A percentile compares a stretch with the other conserved stretches of the same genome.
Evolutionary conservation across 2,113 vertebrate species (phyloP).

Genomic region (Oreochromis niloticus): DNA sequence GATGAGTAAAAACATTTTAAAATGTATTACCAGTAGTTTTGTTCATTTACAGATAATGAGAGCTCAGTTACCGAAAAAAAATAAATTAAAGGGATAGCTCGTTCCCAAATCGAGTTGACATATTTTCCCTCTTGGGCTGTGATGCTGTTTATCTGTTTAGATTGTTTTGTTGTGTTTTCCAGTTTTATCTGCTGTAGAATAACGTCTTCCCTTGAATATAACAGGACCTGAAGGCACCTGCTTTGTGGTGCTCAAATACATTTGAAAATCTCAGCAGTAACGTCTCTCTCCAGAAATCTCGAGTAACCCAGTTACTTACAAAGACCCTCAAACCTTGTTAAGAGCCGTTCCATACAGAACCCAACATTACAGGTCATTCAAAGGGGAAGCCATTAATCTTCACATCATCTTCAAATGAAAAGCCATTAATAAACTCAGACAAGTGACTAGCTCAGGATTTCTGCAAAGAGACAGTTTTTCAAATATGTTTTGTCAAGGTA

Average conservation of each 20-base stretch:
- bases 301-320: background rate
- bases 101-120: background rate
- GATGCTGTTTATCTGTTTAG: background rate
- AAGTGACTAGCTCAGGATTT: background rate
- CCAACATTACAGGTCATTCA: background rate
- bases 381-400: fast-evolving
- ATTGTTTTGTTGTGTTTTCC: background rate
- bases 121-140: background rate
- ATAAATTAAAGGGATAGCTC: background rate
- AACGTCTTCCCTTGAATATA: background rate
- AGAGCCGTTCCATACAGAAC: background rate
- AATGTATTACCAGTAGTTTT: background rate
- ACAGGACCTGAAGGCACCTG: background rate
- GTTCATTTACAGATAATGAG: background rate
- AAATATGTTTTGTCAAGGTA: background rate
- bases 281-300: background rate
- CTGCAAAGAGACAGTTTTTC: background rate
- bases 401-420: background rate
- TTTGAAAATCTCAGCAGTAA: background rate
- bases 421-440: background rate
- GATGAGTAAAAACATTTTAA: background rate
- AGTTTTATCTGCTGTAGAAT: background rate
- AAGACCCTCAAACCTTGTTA: background rate
- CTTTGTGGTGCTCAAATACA: fast-evolving
- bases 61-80: background rate